phyloP scores from a whole-genome alignment of 2,888 invertebrate species.

The Cerastis rubricosa region DNA sequence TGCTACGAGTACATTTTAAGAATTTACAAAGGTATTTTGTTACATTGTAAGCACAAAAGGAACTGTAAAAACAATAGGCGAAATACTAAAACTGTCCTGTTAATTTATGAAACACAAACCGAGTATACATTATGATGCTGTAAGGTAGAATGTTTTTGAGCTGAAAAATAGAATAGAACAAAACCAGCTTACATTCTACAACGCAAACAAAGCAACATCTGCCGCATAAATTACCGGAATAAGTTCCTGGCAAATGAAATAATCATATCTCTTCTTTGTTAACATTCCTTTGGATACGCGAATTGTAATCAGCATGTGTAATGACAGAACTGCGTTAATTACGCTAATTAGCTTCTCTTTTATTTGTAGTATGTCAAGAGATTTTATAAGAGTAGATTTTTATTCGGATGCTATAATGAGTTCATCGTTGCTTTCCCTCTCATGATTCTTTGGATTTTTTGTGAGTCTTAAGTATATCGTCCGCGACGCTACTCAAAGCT shows the following conservation, averaged over 20 bases:
- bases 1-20: neutral
- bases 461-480: neutral
- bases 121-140: slow-evolving; percentile 9
- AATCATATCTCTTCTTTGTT: slow-evolving; percentile 53
- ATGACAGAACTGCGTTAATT: slow-evolving; percentile 58
- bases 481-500: neutral
- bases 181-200: slow-evolving; percentile 54
- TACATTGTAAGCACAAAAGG: slow-evolving; percentile 8
- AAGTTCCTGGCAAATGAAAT: slow-evolving; percentile 51
- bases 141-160: slow-evolving; percentile 26
- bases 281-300: slow-evolving; percentile 40
- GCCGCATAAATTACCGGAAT: slow-evolving; percentile 44
- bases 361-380: slow-evolving; percentile 28
- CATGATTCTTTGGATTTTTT: neutral
- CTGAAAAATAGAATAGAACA: slow-evolving; percentile 57
- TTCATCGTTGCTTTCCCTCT: neutral
- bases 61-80: neutral
- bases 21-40: neutral
- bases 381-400: slow-evolving; percentile 4
- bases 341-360: slow-evolving; percentile 64
- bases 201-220: slow-evolving; percentile 37
- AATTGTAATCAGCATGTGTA: slow-evolving; percentile 61
- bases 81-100: slow-evolving; percentile 22
- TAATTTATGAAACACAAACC: slow-evolving; percentile 40
- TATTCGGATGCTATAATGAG: neutral